Evolutionary conservation across 2,797 vertebrate genomes (phyloP).

Genomic region (Gobionotothen gibberifrons): DNA sequence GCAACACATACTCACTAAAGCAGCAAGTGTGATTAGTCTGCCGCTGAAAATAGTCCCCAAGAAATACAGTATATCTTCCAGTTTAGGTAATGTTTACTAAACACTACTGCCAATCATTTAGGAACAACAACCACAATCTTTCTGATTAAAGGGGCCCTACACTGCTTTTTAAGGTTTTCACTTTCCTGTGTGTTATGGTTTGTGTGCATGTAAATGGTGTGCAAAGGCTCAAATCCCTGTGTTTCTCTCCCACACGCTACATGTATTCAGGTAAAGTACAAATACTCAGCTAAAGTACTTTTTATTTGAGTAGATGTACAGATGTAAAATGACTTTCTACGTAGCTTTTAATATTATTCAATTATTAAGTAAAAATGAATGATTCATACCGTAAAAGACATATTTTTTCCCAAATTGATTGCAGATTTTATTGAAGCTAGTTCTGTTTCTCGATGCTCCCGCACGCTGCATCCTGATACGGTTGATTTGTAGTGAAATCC

Average conservation of each 20-base stretch:
- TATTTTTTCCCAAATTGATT: not conserved
- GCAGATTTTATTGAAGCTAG: not conserved
- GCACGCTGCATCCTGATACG: not conserved
- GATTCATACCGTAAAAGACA: not conserved
- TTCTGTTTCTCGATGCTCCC: not conserved
- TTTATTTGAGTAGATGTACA: no score
- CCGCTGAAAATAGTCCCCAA: not conserved
- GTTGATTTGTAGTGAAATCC: slow-evolving; percentile 16
- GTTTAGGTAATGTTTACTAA: not conserved
- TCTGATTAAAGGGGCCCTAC: no score
- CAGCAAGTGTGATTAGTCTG: not conserved
- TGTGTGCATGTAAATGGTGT: no score
- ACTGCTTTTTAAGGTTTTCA: no score
- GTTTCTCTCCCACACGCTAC: no score
- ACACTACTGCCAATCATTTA: not conserved
- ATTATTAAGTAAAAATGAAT: not conserved
- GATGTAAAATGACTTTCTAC: not conserved
- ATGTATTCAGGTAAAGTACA: no score
- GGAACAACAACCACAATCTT: no score
- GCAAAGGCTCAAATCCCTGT: no score
- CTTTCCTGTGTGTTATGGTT: no score
- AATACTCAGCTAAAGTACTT: no score
- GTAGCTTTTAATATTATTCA: not conserved
- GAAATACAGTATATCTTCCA: not conserved
- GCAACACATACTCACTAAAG: not conserved